Base-by-base conservation (phyloP, 1,140 invertebrate species). In the Panagrolaimus sp. region DNA sequence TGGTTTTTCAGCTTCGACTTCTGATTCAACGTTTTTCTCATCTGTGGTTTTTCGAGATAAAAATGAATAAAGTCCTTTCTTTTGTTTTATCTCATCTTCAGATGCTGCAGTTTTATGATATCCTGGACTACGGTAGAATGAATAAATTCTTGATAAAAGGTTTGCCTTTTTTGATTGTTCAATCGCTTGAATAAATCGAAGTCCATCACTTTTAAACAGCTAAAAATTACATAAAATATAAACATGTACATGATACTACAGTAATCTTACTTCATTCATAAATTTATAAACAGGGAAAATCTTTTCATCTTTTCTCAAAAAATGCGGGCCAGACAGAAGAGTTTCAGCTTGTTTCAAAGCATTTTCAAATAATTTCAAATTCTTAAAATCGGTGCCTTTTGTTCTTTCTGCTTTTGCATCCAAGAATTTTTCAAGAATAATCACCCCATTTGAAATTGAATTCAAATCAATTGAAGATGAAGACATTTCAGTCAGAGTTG, bases 401-500 rank as follows among this genome's bases (percentile, higher is more conserved):
- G 28, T 6, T 21, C 52, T 21, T 8, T 17, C 52, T 5, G 15
- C 15, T 58, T 58, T 6, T 26, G 52, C 52, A 21, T 24, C 10
- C 17, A 58, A 21, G 28, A 58, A 58, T 21, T 21, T 26, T 2
- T 58, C 1, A 21, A 58, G 17, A 58, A 58, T 58, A 12, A 28
- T 12, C 1, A 21, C 4, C 14, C 52, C 52, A 4, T 8, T 0
- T 2, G 21, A 28, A 58, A 58, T 21, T 24, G 21, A 12, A 12
- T n/a, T 8, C 15, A 58, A 58, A 0, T n/a, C 28, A 28, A 58
- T 21, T 12, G 28, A 1, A 28, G 52, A 21, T 12, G 21, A 26
- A 28, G 14, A n/a, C 52, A 58, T 58, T 28, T 58, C 52, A 28
- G 52, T 58, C 17, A 58, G 8, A 21, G 52, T 58, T 28, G 52